Conservation (phyloP, 2,888 invertebrate species). For the Cheilosia variabilis region DNA sequence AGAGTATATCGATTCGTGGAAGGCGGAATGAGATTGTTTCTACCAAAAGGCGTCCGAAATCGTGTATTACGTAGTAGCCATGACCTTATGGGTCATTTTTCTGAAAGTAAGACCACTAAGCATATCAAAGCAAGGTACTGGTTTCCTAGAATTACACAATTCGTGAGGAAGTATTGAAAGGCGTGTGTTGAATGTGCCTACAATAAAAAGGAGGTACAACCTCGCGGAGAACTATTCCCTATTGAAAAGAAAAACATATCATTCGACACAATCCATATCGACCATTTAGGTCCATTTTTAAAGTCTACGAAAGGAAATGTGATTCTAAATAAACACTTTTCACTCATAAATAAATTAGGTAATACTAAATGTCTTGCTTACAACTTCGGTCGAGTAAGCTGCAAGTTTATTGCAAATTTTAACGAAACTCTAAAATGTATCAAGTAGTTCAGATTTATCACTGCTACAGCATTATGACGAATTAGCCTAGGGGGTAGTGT, state of each 20-base stretch:
- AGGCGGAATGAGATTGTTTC: constrained; percentile 15
- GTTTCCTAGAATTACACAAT: constrained; percentile 35
- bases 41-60: constrained; percentile 28
- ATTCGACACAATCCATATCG: constrained; percentile 34
- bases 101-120: constrained; percentile 19
- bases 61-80: constrained; percentile 1
- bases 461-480: no score
- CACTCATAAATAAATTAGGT: no score
- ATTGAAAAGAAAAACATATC: constrained; percentile 37
- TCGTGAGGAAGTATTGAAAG: constrained; percentile 33
- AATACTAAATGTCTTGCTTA: no score
- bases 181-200: constrained; percentile 44
- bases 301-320: constrained; percentile 38
- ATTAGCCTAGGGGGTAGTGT: no score
- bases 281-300: constrained; percentile 43
- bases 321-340: no score
- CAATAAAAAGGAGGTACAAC: constrained; percentile 35
- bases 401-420: no score
- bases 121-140: constrained; percentile 51
- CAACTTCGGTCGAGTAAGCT: no score
- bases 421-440: no score
- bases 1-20: constrained; percentile 11
- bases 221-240: constrained; percentile 27
- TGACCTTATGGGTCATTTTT: constrained; percentile 23
- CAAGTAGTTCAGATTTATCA: no score